phyloP scores from a whole-genome alignment of 2,797 vertebrate genomes.

The Rhyacichthys aspro region DNA sequence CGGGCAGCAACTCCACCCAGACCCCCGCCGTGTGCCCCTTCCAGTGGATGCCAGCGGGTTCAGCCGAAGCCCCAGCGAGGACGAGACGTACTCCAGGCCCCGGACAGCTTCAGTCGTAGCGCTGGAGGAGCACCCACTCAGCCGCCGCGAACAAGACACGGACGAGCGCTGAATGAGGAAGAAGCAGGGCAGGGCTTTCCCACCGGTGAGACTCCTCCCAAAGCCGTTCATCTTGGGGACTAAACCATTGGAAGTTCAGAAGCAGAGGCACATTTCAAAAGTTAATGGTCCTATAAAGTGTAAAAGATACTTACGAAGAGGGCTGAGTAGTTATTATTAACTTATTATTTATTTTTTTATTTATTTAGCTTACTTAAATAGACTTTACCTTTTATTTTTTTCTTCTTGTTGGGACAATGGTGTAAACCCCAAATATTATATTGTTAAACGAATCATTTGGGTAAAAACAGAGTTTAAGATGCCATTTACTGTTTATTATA shows the following conservation, averaged over 20 bases:
- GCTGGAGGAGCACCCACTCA: conserved; percentile 15
- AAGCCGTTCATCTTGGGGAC: conserved; percentile 6
- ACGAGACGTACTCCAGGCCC: conserved; percentile 26
- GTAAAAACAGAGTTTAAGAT: too few species aligned
- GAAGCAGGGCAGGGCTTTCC: conserved; percentile 57
- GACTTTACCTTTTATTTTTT: too few species aligned
- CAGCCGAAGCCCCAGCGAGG: neutral
- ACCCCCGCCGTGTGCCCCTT: conserved; percentile 13
- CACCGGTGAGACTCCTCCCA: conserved; percentile 70
- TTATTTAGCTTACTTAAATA: too few species aligned
- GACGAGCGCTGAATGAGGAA: conserved; percentile 54
- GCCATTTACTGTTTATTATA: too few species aligned
- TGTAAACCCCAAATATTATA: too few species aligned
- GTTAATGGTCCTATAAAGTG: conserved; percentile 2
- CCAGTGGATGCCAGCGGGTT: conserved; percentile 3
- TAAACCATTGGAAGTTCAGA: conserved; percentile 49
- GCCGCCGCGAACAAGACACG: conserved; percentile 26
- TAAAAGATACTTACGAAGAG: neutral
- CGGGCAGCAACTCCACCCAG: conserved; percentile 42
- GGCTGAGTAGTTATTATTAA: too few species aligned
- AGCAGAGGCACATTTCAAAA: conserved; percentile 47
- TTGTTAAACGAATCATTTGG: too few species aligned
- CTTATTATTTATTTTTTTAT: too few species aligned
- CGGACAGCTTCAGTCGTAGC: conserved; percentile 29
- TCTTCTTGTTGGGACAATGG: too few species aligned